Evolutionary conservation across 2,113 vertebrate species (phyloP).

Genomic region (Varanus komodoensis): DNA sequence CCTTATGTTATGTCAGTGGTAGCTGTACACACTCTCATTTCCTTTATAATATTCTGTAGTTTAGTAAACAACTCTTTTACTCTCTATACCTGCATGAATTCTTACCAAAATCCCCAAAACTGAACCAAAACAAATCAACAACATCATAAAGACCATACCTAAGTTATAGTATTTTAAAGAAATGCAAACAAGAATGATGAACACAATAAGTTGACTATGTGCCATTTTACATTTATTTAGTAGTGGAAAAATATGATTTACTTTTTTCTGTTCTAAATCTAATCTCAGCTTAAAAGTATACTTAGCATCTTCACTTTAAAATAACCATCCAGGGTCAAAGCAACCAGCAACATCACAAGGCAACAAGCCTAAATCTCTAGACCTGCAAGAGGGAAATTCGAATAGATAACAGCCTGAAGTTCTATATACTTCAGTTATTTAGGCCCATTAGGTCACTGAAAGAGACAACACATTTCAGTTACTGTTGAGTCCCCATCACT

Average conservation of each 20-base stretch:
- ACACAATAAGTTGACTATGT: slow-evolving; percentile 28
- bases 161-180: neutral
- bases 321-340: neutral
- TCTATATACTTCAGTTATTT: too few relatives aligned
- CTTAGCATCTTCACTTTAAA: neutral
- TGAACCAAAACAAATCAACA: neutral
- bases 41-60: slow-evolving; percentile 2
- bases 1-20: neutral
- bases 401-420: too few relatives aligned
- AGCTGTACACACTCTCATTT: neutral
- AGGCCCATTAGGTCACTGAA: too few relatives aligned
- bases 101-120: too few relatives aligned
- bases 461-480: slow-evolving; percentile 3
- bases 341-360: neutral
- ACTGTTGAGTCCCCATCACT: slow-evolving; percentile 28
- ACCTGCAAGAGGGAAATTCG: too few relatives aligned
- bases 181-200: slow-evolving; percentile 35
- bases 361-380: neutral
- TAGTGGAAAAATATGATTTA: slow-evolving; percentile 31
- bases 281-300: neutral
- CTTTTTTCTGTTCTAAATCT: neutral
- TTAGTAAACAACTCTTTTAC: neutral
- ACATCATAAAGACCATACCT: neutral
- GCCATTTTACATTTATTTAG: neutral
- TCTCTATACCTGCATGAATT: too few relatives aligned